These are phyloP conservation scores for Dynastes hyllus DNA, from an alignment of 2,888 invertebrate species.

Conservation along the genomic window DNA sequence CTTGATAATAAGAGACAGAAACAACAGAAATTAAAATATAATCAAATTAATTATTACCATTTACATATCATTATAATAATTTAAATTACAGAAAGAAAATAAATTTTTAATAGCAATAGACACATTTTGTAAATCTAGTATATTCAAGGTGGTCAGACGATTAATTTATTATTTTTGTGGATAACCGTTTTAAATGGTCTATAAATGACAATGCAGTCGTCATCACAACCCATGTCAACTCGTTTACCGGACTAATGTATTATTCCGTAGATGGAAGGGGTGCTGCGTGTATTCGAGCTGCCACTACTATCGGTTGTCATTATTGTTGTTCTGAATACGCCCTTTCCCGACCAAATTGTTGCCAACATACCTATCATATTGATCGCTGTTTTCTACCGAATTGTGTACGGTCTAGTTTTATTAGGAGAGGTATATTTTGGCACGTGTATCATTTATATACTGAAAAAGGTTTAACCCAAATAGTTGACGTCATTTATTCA, in stretches of 20 bases:
- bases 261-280: slow-evolving; percentile 44
- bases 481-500: not conserved
- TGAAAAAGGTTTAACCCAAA: not conserved
- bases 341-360: slow-evolving; percentile 23
- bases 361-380: slow-evolving; percentile 35
- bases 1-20: too few relatives aligned
- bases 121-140: not conserved
- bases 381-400: slow-evolving; percentile 31
- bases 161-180: slow-evolving; percentile 24
- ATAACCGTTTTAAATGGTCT: slow-evolving; percentile 29
- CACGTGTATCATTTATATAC: slow-evolving; percentile 7
- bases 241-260: slow-evolving; percentile 42
- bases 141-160: not conserved
- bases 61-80: too few relatives aligned
- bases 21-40: too few relatives aligned
- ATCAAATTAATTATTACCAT: too few relatives aligned
- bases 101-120: too few relatives aligned
- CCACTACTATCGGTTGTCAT: slow-evolving; percentile 31
- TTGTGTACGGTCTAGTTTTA: slow-evolving; percentile 10
- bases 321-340: slow-evolving; percentile 34
- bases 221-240: slow-evolving; percentile 32
- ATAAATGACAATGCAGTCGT: slow-evolving; percentile 40
- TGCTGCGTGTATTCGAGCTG: slow-evolving; percentile 18
- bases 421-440: slow-evolving; percentile 9
- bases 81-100: too few relatives aligned